Conservation (phyloP, 1,140 invertebrate genomes). For the Potamilus streckersoni region DNA sequence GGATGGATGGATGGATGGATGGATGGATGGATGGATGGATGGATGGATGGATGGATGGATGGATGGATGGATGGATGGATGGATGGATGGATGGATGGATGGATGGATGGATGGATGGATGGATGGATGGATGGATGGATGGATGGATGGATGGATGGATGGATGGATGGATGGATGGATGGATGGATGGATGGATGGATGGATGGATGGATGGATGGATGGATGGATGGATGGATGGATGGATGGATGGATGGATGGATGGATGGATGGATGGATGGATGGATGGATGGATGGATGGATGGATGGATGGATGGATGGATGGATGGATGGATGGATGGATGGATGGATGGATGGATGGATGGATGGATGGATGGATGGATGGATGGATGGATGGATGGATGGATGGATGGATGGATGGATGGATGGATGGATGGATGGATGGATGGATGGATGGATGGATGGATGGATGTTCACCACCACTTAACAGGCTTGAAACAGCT, state of each 20-base stretch:
- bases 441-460: slow-evolving; percentile 17
- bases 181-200: slow-evolving; percentile 28
- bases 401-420: slow-evolving; percentile 27
- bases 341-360: slow-evolving; percentile 28
- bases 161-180: slow-evolving; percentile 27
- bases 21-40: no score
- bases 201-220: slow-evolving; percentile 28
- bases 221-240: slow-evolving; percentile 28
- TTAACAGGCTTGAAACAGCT: no score
- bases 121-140: slow-evolving; percentile 29
- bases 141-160: slow-evolving; percentile 27
- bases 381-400: slow-evolving; percentile 27
- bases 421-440: slow-evolving; percentile 28
- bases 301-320: slow-evolving; percentile 28
- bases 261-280: slow-evolving; percentile 27
- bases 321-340: slow-evolving; percentile 28
- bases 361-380: slow-evolving; percentile 29
- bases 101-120: slow-evolving; percentile 28
- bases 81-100: background rate
- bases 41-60: no score
- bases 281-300: slow-evolving; percentile 27
- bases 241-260: slow-evolving; percentile 29
- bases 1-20: no score
- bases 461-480: no score
- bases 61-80: no score